Conservation (phyloP, 30 jellyfish, hydroid and myxozoan species). For the Hydra vulgaris region DNA sequence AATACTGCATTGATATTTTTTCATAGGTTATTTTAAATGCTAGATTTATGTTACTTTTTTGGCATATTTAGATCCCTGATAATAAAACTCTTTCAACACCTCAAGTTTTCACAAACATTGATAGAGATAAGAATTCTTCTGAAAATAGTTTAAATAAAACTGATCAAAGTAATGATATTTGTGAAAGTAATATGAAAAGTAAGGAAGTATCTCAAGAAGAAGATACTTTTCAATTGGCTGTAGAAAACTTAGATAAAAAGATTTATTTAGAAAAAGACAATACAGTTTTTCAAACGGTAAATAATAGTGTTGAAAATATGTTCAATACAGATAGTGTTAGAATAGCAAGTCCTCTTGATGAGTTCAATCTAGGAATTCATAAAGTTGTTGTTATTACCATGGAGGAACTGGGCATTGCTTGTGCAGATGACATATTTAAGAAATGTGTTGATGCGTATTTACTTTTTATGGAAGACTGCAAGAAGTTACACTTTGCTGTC, state of each 20-base stretch:
- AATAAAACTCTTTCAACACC: not conserved
- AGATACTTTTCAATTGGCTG: not conserved
- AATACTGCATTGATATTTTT: no score
- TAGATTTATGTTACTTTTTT: not conserved
- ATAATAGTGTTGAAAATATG: not conserved
- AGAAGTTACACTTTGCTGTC: slow-evolving; percentile 26
- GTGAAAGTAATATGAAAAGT: not conserved
- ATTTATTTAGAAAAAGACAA: not conserved
- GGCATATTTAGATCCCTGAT: not conserved
- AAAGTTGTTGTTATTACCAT: slow-evolving; percentile 43
- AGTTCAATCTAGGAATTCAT: slow-evolving; percentile 1
- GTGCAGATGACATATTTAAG: slow-evolving; percentile 48
- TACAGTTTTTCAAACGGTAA: not conserved
- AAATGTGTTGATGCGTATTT: slow-evolving; percentile 27
- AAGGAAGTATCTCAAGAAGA: not conserved
- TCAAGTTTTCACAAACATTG: not conserved
- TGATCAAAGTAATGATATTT: not conserved
- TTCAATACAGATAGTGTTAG: not conserved
- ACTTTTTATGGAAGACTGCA: slow-evolving; percentile 42
- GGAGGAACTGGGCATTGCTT: slow-evolving; percentile 39
- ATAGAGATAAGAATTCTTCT: not conserved
- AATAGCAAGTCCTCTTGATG: not conserved
- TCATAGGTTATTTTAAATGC: not conserved
- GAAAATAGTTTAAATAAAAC: no score
- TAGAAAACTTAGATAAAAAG: not conserved